Conservation (phyloP, 2,797 vertebrate genomes). For the Spinibarbus caldwelli region DNA sequence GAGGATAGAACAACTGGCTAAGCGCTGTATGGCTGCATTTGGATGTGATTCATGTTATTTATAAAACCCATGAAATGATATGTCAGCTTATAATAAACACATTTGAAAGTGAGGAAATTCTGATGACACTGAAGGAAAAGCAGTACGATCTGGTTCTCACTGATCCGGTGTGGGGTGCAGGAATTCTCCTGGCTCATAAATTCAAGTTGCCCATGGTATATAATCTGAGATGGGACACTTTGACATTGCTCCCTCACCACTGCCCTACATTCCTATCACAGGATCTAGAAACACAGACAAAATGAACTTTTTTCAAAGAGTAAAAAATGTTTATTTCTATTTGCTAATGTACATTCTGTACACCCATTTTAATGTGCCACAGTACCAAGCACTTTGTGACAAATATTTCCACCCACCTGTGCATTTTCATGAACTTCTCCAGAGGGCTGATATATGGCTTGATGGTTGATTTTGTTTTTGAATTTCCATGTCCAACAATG, state of each 20-base stretch:
- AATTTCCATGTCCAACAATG: constrained; percentile 63
- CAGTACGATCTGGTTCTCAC: constrained; percentile 72
- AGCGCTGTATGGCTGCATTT: constrained; percentile 56
- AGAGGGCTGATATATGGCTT: constrained; percentile 62
- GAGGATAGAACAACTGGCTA: constrained; percentile 45
- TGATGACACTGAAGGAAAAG: constrained; percentile 58
- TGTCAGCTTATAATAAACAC: constrained; percentile 60
- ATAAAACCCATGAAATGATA: constrained; percentile 52
- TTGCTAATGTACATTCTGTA: neutral
- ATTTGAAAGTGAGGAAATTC: constrained; percentile 62
- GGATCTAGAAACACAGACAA: constrained; percentile 27
- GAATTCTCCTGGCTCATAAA: constrained; percentile 69
- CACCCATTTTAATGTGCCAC: neutral
- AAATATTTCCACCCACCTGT: constrained; percentile 43
- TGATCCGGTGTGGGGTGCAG: constrained; percentile 67
- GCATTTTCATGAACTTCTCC: constrained; percentile 27
- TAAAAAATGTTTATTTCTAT: constrained; percentile 12
- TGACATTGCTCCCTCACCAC: constrained; percentile 26
- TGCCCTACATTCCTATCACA: constrained; percentile 31
- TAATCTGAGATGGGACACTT: constrained; percentile 51
- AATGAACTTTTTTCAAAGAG: constrained; percentile 32
- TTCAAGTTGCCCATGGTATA: constrained; percentile 67
- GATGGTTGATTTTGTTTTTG: constrained; percentile 65
- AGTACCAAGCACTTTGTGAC: constrained; percentile 47
- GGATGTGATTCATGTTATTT: constrained; percentile 62